A percentile compares a stretch with the other conserved stretches of the same genome.
Evolutionary conservation across 1,140 invertebrate genomes (phyloP).

Genomic region (Halesus radiatus): DNA sequence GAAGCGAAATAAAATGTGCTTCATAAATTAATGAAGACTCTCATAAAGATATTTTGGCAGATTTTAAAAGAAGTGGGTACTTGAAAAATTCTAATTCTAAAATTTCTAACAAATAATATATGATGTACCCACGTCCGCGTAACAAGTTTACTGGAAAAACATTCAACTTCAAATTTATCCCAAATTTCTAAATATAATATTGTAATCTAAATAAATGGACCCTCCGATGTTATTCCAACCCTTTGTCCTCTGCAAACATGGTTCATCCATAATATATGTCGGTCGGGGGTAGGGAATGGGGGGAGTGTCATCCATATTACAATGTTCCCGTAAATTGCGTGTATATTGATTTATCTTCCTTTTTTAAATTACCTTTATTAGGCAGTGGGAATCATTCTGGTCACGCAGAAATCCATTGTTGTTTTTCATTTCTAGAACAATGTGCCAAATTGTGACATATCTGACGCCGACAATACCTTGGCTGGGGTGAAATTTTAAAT

Average conservation of each 20-base stretch:
- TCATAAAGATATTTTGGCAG: neutral
- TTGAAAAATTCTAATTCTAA: no score
- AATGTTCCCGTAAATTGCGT: slow-evolving; percentile 29
- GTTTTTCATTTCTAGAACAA: slow-evolving; percentile 39
- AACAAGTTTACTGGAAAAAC: no score
- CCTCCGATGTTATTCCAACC: neutral
- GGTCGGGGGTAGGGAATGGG: no score
- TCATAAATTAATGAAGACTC: neutral
- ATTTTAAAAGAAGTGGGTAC: no score
- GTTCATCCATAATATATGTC: neutral
- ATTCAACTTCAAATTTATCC: neutral
- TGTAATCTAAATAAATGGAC: neutral
- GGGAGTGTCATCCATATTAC: neutral
- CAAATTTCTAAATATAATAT: neutral
- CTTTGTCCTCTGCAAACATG: slow-evolving; percentile 14
- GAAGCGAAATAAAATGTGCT: neutral
- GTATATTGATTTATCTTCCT: slow-evolving; percentile 37
- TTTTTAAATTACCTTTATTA: slow-evolving; percentile 35
- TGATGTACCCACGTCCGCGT: no score
- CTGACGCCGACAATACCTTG: neutral
- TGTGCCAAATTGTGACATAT: slow-evolving; percentile 25
- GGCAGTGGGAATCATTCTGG: slow-evolving; percentile 19
- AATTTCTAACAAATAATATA: no score
- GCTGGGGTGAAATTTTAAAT: neutral
- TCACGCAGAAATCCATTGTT: slow-evolving; percentile 22